A percentile compares a stretch with the other conserved stretches of the same genome.
phyloP scores from a whole-genome alignment of 2,888 invertebrate species.

The Lithophane ornitopus region DNA sequence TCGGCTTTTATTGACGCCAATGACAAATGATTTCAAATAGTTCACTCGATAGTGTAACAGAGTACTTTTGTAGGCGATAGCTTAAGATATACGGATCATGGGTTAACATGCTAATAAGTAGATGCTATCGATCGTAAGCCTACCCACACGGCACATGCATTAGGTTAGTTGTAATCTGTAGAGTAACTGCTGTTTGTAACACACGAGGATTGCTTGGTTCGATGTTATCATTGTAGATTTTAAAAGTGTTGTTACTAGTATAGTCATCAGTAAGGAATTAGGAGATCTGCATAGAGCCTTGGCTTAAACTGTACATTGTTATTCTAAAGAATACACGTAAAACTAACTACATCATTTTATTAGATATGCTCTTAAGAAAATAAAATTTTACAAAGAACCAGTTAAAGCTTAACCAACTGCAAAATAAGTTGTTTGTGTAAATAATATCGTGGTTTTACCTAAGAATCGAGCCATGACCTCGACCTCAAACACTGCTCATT shows the following conservation, averaged over 20 bases:
- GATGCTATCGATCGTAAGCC: conserved; percentile 37
- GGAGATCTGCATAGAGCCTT: conserved; percentile 29
- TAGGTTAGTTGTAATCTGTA: conserved; percentile 1
- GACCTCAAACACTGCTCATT: conserved; percentile 58
- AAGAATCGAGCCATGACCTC: conserved; percentile 51
- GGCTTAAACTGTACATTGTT: conserved; percentile 18
- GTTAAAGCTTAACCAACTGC: conserved; percentile 21
- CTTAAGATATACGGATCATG: conserved; percentile 51
- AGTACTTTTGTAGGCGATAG: conserved; percentile 45
- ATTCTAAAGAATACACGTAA: conserved; percentile 12
- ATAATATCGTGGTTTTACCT: conserved; percentile 41
- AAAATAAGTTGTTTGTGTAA: conserved; percentile 36
- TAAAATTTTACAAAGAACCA: conserved; percentile 33
- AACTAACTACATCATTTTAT: conserved; percentile 3
- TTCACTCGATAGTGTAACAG: conserved; percentile 65
- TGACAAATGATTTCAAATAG: conserved; percentile 74
- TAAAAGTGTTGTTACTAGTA: neutral
- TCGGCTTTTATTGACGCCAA: conserved; percentile 65
- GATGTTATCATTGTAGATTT: neutral
- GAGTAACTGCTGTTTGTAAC: conserved; percentile 1
- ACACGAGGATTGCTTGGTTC: neutral
- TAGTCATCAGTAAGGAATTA: neutral
- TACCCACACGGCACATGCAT: conserved; percentile 11
- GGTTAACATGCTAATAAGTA: conserved; percentile 37
- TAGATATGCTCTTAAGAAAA: conserved; percentile 10